Evolutionary conservation across 2,113 vertebrate species (phyloP).

Genomic region (Paralichthys olivaceus): DNA sequence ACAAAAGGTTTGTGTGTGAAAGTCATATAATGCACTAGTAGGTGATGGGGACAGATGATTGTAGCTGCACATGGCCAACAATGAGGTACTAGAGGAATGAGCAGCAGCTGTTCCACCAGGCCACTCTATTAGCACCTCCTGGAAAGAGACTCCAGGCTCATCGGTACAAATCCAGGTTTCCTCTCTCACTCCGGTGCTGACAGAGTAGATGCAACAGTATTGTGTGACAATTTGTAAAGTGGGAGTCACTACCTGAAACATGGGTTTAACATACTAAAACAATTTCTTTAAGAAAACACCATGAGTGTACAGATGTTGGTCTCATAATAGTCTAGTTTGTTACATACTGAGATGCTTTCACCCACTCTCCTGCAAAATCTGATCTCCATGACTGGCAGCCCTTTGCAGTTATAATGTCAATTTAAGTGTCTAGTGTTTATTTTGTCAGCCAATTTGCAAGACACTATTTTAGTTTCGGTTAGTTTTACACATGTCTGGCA

Average conservation of each 20-base stretch:
- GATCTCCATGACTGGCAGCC: constrained; percentile 31
- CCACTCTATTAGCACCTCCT: constrained; percentile 78
- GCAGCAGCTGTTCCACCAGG: constrained; percentile 76
- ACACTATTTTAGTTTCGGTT: constrained; percentile 33
- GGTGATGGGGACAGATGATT: background rate
- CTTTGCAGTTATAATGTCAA: constrained; percentile 40
- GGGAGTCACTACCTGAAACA: constrained; percentile 47
- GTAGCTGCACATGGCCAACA: constrained; percentile 30
- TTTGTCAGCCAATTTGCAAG: constrained; percentile 44
- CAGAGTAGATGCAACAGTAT: constrained; percentile 40
- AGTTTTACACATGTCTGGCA: constrained; percentile 15
- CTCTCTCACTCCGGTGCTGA: constrained; percentile 39
- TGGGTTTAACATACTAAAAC: constrained; percentile 53
- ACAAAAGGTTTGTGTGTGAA: constrained; percentile 10
- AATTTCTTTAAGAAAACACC: constrained; percentile 21
- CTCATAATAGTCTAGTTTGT: constrained; percentile 41
- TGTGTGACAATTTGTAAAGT: constrained; percentile 55
- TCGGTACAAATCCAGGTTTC: constrained; percentile 45
- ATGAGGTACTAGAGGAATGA: constrained; percentile 50
- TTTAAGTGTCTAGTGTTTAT: constrained; percentile 37
- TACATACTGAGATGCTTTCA: constrained; percentile 51
- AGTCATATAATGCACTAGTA: constrained; percentile 9
- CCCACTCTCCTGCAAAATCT: constrained; percentile 24
- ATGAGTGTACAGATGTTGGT: constrained; percentile 25
- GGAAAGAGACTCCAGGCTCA: constrained; percentile 55